Base-by-base conservation (phyloP, 2,888 invertebrate genomes). In the Cyrtodaria siliqua region DNA sequence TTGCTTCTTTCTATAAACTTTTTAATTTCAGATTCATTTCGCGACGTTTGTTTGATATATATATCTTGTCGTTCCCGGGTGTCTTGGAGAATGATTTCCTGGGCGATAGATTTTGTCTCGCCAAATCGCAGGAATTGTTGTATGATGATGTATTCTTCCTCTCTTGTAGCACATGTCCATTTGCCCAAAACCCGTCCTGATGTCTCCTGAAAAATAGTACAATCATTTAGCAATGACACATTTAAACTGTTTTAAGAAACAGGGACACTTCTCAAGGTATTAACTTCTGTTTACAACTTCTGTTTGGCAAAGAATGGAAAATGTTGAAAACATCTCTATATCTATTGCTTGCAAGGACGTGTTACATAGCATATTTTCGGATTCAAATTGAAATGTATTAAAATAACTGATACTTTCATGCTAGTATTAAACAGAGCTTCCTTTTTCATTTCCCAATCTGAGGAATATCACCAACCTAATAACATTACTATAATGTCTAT, bases 91-190 rank as follows among this genome's bases (percentile, higher is more conserved):
- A 94, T 91, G 93, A 92, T 94, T 93, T 94, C 95, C 87, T 96
- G 96, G 85, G 96, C 96, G 90, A 96, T 95, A 86, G 96, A 96
- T 93, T 97, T 95, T 78, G 97, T 97, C 94, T 97, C 97, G 90
- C 96, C 96, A 90, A 97, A 96, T 89, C 97, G 95, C 89, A 97
- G 95, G 93, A 98, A 97, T 94, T 98, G 97, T 93, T 97, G 97
- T 85, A 98, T 95, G 86, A 97, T 97, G 94, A 97, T 95, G 92
- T 96, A 96, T 94, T 98, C 97, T 94, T 98, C 97, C 93, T 97
- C 96, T 90, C 96, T 95, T 88, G 96, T 96, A 92, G 96, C 96
- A 92, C 97, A 96, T 90, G 95, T 96, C 97, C 97, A 97, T 95
- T 96, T 95, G 94, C 97, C 97, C 93, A 97, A 95, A 91, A 96